A percentile compares a stretch with the other conserved stretches of the same genome.
Evolutionary conservation across 2,888 invertebrate species (phyloP).

Genomic region (Andricus quercusramuli): DNA sequence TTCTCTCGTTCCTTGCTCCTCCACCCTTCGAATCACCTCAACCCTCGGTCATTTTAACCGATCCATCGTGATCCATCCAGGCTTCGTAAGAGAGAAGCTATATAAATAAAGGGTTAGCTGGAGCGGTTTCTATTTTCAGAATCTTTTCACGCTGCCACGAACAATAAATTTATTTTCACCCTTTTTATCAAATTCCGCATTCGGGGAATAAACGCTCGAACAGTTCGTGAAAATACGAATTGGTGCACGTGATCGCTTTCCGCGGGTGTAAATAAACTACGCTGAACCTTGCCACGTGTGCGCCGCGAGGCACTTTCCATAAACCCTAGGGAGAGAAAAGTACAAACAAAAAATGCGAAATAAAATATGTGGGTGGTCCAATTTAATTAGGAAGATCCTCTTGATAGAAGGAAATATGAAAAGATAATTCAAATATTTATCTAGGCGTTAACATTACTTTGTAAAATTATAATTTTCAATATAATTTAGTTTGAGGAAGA

Average conservation of each 20-base stretch:
- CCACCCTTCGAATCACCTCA: constrained; percentile 56
- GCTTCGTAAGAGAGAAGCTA: constrained; percentile 60
- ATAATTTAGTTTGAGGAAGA: neutral
- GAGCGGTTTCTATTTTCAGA: constrained; percentile 46
- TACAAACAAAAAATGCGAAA: constrained; percentile 14
- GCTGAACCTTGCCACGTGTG: constrained; percentile 14
- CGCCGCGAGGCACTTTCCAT: neutral
- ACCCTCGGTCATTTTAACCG: constrained; percentile 55
- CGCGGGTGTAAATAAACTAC: constrained; percentile 33
- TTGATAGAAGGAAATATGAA: constrained; percentile 25
- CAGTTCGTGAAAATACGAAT: constrained; percentile 35
- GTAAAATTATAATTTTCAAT: neutral
- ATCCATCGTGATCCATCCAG: constrained; percentile 53
- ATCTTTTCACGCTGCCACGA: constrained; percentile 46
- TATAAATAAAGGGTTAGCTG: constrained; percentile 77
- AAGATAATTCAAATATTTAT: neutral
- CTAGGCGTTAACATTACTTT: neutral
- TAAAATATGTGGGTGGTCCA: neutral
- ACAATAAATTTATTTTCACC: constrained; percentile 55
- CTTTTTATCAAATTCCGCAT: constrained; percentile 51
- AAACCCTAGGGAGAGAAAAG: neutral
- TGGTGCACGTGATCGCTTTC: constrained; percentile 41
- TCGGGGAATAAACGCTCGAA: constrained; percentile 48
- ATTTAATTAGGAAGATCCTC: neutral
- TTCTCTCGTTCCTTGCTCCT: constrained; percentile 21